A percentile compares a stretch with the other conserved stretches of the same genome.
phyloP scores from a whole-genome alignment of 2,888 invertebrate genomes.

The Neoscelio sp. region DNA sequence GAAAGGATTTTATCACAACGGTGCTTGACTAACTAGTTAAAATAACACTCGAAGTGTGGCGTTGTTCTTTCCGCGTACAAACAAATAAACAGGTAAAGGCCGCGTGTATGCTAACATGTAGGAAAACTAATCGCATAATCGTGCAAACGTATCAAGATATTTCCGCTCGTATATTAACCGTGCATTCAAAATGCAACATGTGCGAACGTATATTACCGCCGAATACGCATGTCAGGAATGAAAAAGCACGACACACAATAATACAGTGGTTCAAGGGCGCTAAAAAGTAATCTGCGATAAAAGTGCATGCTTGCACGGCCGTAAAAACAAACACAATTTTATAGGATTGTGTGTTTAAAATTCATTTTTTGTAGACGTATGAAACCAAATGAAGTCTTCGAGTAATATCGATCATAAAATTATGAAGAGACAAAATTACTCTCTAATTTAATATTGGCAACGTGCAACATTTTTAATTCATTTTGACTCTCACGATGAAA shows the following conservation, averaged over 20 bases:
- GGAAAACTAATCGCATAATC: constrained; percentile 56
- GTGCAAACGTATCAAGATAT: constrained; percentile 61
- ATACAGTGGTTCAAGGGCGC: constrained; percentile 45
- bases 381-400: no score
- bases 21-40: constrained; percentile 8
- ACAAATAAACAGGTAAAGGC: constrained; percentile 33
- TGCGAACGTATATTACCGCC: constrained; percentile 51
- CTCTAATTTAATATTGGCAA: no score
- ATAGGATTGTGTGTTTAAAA: constrained; percentile 21
- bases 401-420: no score
- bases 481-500: no score
- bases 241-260: constrained; percentile 42
- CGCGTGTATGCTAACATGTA: constrained; percentile 31
- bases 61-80: constrained; percentile 34
- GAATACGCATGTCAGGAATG: constrained; percentile 52
- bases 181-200: constrained; percentile 58
- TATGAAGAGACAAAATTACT: no score
- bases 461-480: no score
- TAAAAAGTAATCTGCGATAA: constrained; percentile 51
- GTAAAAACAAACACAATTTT: constrained; percentile 42
- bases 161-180: constrained; percentile 58
- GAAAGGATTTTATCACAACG: no score
- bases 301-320: constrained; percentile 38
- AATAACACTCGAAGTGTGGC: constrained; percentile 37
- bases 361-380: constrained; percentile 6